Conservation (phyloP, 2,888 invertebrate species). For the Tetragnatha montana region DNA sequence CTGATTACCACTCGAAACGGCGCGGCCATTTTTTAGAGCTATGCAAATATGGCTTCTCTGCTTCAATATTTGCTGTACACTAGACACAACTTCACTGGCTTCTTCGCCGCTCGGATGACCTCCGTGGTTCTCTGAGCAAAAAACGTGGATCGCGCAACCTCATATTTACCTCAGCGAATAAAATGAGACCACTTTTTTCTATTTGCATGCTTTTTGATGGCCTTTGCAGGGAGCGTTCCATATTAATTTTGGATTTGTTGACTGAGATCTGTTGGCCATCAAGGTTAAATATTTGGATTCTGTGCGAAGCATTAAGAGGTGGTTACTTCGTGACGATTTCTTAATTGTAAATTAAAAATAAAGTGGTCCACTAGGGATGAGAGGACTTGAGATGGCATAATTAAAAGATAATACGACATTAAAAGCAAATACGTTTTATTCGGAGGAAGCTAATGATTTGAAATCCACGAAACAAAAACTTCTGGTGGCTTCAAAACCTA, state of each 20-base stretch:
- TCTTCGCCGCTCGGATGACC: conserved; percentile 34
- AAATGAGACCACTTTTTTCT: neutral
- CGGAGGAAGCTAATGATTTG: no score
- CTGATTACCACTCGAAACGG: conserved; percentile 55
- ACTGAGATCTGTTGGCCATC: neutral
- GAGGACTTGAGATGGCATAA: neutral
- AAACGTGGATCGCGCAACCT: conserved; percentile 29
- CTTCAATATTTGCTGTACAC: conserved; percentile 62
- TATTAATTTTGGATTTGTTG: neutral
- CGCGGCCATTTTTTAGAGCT: conserved; percentile 50
- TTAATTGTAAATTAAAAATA: neutral
- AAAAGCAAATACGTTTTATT: no score
- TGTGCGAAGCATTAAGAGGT: neutral
- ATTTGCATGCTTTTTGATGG: neutral
- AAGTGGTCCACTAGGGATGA: neutral
- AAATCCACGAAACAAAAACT: no score
- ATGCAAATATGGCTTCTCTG: conserved; percentile 67
- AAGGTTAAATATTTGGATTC: neutral
- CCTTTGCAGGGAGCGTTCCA: neutral
- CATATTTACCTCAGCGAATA: conserved; percentile 37
- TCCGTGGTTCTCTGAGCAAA: conserved; percentile 4
- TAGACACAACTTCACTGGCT: conserved; percentile 60
- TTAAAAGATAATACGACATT: no score
- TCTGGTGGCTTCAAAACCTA: no score
- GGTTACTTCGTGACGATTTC: neutral